Base-by-base conservation (phyloP, 2,113 vertebrate species). In the Siniperca knerii region DNA sequence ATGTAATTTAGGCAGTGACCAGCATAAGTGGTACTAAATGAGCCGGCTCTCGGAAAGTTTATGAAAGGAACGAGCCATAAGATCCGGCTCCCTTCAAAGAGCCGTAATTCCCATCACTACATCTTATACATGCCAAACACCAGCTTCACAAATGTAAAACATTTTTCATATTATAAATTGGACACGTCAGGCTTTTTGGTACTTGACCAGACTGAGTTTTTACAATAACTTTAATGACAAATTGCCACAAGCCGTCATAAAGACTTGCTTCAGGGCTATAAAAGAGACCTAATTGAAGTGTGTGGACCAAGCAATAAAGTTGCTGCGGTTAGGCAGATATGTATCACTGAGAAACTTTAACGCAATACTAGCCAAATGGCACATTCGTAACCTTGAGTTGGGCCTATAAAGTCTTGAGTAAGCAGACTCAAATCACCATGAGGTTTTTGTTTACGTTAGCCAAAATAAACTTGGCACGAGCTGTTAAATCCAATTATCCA, bases 381-480 rank as follows among this genome's bases (percentile, higher is more conserved):
- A 44, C 25, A 57, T 13, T 1, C 4, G 16, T 9, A 46, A 7
- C 29, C 23, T 57, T 58, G 42, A 13, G 6, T 23, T 67, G 23
- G 23, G 9, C 33, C 48, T 42, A 0, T 44, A 3, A 2, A 66
- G 9, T 64, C 8, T 52, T 40, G 9, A 35, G 4, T 7, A 68
- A 46, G 6, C 52, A 29, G 23, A 6, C 60, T 29, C 4, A 42
- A 16, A 8, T n/a, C 40, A 21, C 16, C 7, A 33, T 15, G 35
- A 77, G 8, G 15, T 16, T 50, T 70, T 29, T 62, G 33, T 77
- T 86, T 46, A 64, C 33, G 23, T 58, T 57, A 48, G 29, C 37
- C 15, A 11, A 16, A 21, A 62, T 62, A 3, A 65, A 48, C 6
- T 68, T 80, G 35, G 69, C 20, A 79, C 3, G 1, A 69, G 71